Percentiles rank a stretch among this genome's conserved stretches.
phyloP scores from a whole-genome alignment of 1,140 invertebrate genomes.

The Eueides isabella region DNA sequence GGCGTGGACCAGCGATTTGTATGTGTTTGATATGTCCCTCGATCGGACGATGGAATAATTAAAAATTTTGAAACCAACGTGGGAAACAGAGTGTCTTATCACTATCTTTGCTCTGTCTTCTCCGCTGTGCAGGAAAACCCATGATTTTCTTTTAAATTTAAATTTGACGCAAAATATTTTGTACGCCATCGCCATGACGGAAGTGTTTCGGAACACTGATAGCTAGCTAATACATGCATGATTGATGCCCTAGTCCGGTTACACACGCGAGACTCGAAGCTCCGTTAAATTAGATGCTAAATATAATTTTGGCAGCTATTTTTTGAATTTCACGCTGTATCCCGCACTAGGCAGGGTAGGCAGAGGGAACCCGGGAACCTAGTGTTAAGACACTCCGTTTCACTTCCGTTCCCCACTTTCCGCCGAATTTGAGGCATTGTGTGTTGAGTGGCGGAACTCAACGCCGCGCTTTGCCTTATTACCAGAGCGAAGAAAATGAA shows the following conservation, averaged over 20 bases:
- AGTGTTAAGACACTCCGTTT: neutral
- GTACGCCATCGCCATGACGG: neutral
- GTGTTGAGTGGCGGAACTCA: neutral
- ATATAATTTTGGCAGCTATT: neutral
- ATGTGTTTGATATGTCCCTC: too few relatives aligned
- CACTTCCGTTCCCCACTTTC: neutral
- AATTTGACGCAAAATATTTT: neutral
- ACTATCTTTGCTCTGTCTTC: neutral
- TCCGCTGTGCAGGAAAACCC: neutral
- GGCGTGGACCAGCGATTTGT: too few relatives aligned
- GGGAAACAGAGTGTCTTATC: neutral
- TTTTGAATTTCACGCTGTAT: neutral
- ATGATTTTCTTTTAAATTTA: constrained; percentile 2
- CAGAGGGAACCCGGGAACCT: too few relatives aligned
- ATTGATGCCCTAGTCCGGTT: constrained; percentile 7
- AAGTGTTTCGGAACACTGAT: constrained; percentile 12
- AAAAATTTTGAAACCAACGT: too few relatives aligned
- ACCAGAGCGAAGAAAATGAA: neutral
- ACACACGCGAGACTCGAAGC: neutral
- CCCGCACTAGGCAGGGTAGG: too few relatives aligned
- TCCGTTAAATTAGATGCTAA: neutral
- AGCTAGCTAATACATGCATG: constrained; percentile 2
- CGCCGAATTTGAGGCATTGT: neutral
- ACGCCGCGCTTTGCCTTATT: neutral
- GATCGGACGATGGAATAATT: too few relatives aligned